Base-by-base conservation (phyloP, 2,888 invertebrate genomes). In the Clunio marinus region DNA sequence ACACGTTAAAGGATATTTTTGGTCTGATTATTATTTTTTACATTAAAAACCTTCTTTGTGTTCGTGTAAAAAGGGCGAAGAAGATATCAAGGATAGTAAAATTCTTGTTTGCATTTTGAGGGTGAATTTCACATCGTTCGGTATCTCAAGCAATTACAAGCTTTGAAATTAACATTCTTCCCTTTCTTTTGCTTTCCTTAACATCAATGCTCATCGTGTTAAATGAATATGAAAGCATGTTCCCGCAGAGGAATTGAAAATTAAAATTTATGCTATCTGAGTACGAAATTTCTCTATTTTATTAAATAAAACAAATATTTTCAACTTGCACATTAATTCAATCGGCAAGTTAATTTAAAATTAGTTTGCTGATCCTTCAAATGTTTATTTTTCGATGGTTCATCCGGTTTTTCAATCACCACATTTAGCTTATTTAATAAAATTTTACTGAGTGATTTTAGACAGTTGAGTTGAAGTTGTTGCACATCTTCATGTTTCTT, bases 1-100 rank as follows among this genome's bases (percentile, higher is more conserved):
- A 46, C 63, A 65, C 63, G 63, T 65, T 65, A 27, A 65, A 65
- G 63, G 63, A 65, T 65, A 45, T 41, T 41, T n/a, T 41, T 59
- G 32, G 59, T 59, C 59, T 62, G 41, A 59, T 59, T 59, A 59
- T 32, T 35, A 59, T 59, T 59, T 59, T 59, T 15, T 25, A 57
- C 57, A 25, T 57, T 45, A n/a, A 45, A 51, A 51, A 7, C 10
- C 32, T 32, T 32, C 10, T 32, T 32, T 4, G 5, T 32, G 32
- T 32, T 2, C 25, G 27, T 5, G 25, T 27, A 27, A 28, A 58
- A 28, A 24, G 13, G 2, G 24, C 4, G 24, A 55, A 55, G 28
- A 58, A 15, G 7, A 13, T 27, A 13, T 24, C 28, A 28, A 22
- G 55, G 10, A 7, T 10, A 55, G 55, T 20, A 55, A 55, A 41